A percentile compares a stretch with the other conserved stretches of the same genome.
Evolutionary conservation across 2,888 invertebrate species (phyloP).

Genomic region (Pterobdella sp.): DNA sequence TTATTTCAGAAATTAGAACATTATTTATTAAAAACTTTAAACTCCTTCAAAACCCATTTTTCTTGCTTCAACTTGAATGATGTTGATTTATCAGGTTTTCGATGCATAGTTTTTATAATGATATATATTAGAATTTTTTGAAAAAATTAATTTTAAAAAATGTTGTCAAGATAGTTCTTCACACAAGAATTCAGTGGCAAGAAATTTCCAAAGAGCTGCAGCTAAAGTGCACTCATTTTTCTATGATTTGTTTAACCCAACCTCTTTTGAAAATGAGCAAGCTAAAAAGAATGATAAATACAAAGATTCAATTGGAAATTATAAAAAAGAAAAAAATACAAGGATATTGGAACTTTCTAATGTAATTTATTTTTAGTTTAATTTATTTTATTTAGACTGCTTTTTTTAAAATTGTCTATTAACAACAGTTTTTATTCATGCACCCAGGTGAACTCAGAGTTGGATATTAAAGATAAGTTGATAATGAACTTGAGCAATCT

Average conservation of each 20-base stretch:
- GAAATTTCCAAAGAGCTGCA: background rate
- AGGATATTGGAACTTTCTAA: background rate
- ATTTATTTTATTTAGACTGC: no score
- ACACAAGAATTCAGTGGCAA: background rate
- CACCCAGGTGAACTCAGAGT: background rate
- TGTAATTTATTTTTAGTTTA: background rate
- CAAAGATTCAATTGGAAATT: background rate
- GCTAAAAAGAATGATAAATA: background rate
- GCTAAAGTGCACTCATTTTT: background rate
- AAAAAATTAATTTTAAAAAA: background rate
- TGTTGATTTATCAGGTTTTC: no score
- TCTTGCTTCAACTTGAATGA: background rate
- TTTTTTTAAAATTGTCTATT: no score
- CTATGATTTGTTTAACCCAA: background rate
- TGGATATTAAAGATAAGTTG: background rate
- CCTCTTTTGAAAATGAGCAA: background rate
- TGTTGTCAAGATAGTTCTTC: background rate
- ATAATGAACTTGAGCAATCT: slow-evolving; percentile 7
- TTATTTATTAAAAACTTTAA: background rate
- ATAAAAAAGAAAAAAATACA: background rate
- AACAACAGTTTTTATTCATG: background rate
- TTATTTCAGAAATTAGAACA: background rate
- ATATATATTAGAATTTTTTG: background rate
- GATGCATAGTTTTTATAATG: background rate
- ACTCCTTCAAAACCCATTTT: background rate